Evolutionary conservation across 2,797 vertebrate species (phyloP).

Genomic region (Delichon dasypus): DNA sequence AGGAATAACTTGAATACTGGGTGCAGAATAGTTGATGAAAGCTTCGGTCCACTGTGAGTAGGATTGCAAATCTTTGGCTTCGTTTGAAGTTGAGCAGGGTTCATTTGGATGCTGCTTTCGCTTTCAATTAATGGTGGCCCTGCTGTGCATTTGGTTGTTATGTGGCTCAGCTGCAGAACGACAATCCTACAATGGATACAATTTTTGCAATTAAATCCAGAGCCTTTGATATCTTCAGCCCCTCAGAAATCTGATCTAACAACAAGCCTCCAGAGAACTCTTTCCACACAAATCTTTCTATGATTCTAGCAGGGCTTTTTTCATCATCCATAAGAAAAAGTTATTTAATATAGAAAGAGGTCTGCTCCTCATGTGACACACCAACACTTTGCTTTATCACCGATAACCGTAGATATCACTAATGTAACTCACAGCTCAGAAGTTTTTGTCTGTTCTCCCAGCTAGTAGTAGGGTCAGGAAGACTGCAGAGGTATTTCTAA

Average conservation of each 20-base stretch:
- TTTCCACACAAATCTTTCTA: background rate
- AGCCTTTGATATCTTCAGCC: background rate
- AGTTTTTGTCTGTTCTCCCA: constrained; percentile 24
- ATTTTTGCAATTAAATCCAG: background rate
- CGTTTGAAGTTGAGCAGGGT: background rate
- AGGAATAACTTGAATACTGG: background rate
- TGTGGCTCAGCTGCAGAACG: background rate
- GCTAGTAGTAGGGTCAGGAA: background rate
- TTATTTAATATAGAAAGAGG: background rate
- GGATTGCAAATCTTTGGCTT: background rate
- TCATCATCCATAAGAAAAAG: background rate
- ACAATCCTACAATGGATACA: background rate
- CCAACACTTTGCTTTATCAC: background rate
- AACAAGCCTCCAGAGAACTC: background rate
- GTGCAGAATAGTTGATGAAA: background rate
- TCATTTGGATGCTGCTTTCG: background rate
- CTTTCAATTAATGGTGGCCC: constrained; percentile 14
- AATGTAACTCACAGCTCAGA: background rate
- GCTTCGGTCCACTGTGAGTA: background rate
- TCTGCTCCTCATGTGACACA: background rate
- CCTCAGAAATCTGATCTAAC: background rate
- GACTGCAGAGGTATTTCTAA: constrained; percentile 19
- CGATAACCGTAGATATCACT: background rate
- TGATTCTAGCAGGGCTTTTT: background rate
- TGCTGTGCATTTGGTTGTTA: constrained; percentile 10